phyloP scores from a whole-genome alignment of 2,888 invertebrate species.

The Latheticus oryzae region DNA sequence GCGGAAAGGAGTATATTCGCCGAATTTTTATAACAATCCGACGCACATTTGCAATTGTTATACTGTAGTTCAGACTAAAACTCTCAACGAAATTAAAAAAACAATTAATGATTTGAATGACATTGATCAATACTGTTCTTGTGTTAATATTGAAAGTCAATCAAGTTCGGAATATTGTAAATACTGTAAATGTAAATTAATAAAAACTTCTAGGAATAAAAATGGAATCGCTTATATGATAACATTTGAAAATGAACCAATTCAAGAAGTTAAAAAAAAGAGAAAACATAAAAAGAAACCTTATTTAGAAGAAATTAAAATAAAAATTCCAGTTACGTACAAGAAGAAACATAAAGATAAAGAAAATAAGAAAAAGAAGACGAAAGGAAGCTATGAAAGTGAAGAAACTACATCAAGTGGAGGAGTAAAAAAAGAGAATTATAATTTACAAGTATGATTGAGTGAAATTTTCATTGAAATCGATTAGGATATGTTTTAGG shows the following conservation, averaged over 20 bases:
- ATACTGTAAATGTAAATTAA: slow-evolving; percentile 54
- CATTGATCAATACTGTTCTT: slow-evolving; percentile 47
- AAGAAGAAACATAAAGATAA: slow-evolving; percentile 48
- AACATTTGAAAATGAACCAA: slow-evolving; percentile 57
- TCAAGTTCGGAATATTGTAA: slow-evolving; percentile 44
- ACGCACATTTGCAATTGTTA: slow-evolving; percentile 47
- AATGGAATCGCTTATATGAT: slow-evolving; percentile 66
- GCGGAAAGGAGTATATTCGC: slow-evolving; percentile 34
- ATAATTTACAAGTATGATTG: slow-evolving; percentile 51
- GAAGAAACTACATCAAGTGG: slow-evolving; percentile 7
- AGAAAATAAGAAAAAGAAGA: slow-evolving; percentile 41
- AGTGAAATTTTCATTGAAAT: slow-evolving; percentile 46
- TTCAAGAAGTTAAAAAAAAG: slow-evolving; percentile 39
- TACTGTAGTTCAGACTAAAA: slow-evolving; percentile 41
- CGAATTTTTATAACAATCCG: slow-evolving; percentile 44
- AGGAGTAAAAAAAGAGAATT: neutral
- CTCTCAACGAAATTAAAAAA: slow-evolving; percentile 45
- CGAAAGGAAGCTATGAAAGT: slow-evolving; percentile 16
- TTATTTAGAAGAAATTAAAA: slow-evolving; percentile 53
- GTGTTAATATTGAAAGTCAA: slow-evolving; percentile 34
- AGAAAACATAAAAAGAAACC: slow-evolving; percentile 35
- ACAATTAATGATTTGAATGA: slow-evolving; percentile 48
- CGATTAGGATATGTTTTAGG: slow-evolving; percentile 65
- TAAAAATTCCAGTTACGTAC: slow-evolving; percentile 51
- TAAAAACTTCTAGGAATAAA: slow-evolving; percentile 51